Base-by-base conservation (phyloP, 2,797 vertebrate genomes). In the Pseudomugil gertrudae region DNA sequence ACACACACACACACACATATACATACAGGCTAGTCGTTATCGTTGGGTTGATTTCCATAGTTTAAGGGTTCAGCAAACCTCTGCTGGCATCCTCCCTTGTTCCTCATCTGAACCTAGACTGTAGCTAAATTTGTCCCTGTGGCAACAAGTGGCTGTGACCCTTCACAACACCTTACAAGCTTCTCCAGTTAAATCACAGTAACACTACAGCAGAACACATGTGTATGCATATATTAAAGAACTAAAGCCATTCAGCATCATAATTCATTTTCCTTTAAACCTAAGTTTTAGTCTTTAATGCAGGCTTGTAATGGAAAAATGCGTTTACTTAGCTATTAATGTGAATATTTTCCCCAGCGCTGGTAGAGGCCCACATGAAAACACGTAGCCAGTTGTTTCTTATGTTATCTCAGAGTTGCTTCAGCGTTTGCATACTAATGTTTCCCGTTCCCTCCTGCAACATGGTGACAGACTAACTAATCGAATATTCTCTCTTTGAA, bases 401-500 rank as follows among this genome's bases (percentile, higher is more conserved):
- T 38, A 51, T 59, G 40, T 78, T 80, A 79, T 77, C 72, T 61
- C 58, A 32, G 50, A 72, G 75, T 66, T 66, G 48, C 70, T 80
- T 73, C 57, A 54, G 56, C 30, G 8, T 72, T 74, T 21, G 47
- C 69, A 57, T 60, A 50, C 56, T 73, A 66, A 82, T 70, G 61
- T 66, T 75, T 79, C 62, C 56, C 57, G 62, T 66, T 57, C 54
- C 71, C 79, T 71, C 66, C 63, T 19, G 17, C 82, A 78, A 59
- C 77, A 77, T 27, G 45, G 76, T 80, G 87, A 89, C 86, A 84
- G 73, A 79, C 66, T 66, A 76, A 76, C 81, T 89, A 85, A 90
- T 90, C 65, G 57, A 87, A 87, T 89, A 87, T 87, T 88, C 85
- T 72, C 73, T 72, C 79, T 90, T 88, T 88, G 83, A 89, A 90